phyloP scores from a whole-genome alignment of 1,140 invertebrate species.

The Goniozus legneri region DNA sequence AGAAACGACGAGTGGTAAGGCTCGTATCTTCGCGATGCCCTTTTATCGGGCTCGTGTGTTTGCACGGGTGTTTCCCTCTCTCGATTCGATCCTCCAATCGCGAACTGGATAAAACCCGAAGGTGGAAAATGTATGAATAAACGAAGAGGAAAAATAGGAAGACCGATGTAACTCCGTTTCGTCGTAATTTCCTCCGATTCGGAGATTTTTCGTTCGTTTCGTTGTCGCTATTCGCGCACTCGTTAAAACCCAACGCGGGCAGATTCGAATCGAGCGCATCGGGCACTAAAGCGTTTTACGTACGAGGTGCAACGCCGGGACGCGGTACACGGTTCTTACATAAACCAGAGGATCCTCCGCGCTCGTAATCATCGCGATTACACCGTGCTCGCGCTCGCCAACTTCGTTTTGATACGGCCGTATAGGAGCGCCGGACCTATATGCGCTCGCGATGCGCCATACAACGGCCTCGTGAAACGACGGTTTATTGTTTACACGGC shows the following conservation, averaged over 20 bases:
- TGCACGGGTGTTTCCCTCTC: too few species aligned
- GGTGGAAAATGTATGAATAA: background rate
- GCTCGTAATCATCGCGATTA: slow-evolving; percentile 34
- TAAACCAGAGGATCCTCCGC: slow-evolving; percentile 15
- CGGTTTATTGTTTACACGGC: slow-evolving; percentile 19
- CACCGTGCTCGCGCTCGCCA: too few species aligned
- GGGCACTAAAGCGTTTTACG: slow-evolving; percentile 25
- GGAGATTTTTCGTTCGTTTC: slow-evolving; percentile 24
- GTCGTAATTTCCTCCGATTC: slow-evolving; percentile 34
- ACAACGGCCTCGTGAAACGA: background rate
- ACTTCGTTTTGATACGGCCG: too few species aligned
- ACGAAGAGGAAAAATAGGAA: background rate
- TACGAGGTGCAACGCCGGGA: slow-evolving; percentile 17
- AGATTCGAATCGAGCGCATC: slow-evolving; percentile 14
- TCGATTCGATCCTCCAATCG: too few species aligned
- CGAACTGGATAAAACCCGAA: too few species aligned
- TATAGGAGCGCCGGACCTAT: slow-evolving; percentile 3
- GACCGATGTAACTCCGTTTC: slow-evolving; percentile 11
- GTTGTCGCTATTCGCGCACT: too few species aligned
- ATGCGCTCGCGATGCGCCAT: slow-evolving; percentile 7
- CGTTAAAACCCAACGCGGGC: slow-evolving; percentile 13
- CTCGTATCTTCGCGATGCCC: too few species aligned
- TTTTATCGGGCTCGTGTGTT: too few species aligned
- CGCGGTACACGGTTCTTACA: slow-evolving; percentile 28
- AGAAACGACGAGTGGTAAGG: too few species aligned